phyloP scores from a whole-genome alignment of 2,113 vertebrate genomes.

The Coturnix japonica region DNA sequence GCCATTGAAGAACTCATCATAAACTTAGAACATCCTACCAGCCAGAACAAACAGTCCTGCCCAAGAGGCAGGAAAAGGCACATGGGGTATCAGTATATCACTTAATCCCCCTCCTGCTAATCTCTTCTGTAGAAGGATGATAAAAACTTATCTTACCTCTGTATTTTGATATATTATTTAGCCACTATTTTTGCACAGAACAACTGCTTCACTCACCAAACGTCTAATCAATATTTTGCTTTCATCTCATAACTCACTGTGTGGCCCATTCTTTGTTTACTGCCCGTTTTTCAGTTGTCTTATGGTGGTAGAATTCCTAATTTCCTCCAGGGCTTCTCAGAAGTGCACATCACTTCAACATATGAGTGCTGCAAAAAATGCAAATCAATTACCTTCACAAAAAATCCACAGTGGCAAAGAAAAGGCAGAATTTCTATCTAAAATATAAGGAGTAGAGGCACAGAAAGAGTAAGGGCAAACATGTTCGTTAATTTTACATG shows the following conservation, averaged over 20 bases:
- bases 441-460: not conserved
- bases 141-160: not conserved
- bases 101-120: not conserved
- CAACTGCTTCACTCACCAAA: not conserved
- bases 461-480: not conserved
- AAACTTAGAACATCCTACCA: not conserved
- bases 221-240: conserved; percentile 11
- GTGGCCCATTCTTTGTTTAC: conserved; percentile 7
- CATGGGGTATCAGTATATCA: not conserved
- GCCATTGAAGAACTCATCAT: not conserved
- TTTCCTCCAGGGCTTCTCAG: not conserved
- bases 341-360: not conserved
- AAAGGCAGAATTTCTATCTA: not conserved
- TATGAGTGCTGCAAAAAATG: not conserved
- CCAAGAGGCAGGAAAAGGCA: not conserved
- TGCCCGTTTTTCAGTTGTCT: not conserved
- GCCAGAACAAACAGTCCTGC: not conserved
- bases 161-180: not conserved
- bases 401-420: not conserved
- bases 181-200: not conserved
- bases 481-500: not conserved
- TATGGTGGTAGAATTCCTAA: conserved; percentile 20
- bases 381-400: not conserved
- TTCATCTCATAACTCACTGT: conserved; percentile 25
- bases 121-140: not conserved